These are phyloP conservation scores for Trematomus bernacchii DNA, from an alignment of 2,797 vertebrate genomes.

Conservation along the genomic window DNA sequence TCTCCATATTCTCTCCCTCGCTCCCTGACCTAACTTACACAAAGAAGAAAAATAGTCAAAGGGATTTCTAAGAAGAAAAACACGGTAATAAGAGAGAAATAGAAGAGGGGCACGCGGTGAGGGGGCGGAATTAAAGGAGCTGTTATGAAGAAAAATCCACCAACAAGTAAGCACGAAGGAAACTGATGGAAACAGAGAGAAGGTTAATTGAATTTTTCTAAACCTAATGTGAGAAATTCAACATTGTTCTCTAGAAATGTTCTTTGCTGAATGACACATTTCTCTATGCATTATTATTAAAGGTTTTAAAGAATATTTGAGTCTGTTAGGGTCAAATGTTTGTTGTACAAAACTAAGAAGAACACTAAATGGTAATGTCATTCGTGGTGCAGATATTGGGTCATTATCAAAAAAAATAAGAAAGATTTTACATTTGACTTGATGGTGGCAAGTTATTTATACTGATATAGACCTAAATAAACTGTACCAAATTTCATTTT, in stretches of 20 bases:
- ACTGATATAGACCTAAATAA: too few relatives aligned
- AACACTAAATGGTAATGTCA: too few relatives aligned
- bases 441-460: background rate
- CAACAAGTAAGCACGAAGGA: background rate
- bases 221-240: too few relatives aligned
- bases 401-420: background rate
- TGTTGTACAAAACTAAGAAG: too few relatives aligned
- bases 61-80: background rate
- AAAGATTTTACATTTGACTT: background rate
- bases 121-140: background rate
- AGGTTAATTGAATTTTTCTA: background rate
- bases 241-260: too few relatives aligned
- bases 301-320: too few relatives aligned
- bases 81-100: background rate
- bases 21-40: slow-evolving; percentile 7
- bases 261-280: too few relatives aligned
- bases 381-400: too few relatives aligned
- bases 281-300: too few relatives aligned
- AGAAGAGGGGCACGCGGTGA: background rate
- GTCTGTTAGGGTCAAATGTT: too few relatives aligned
- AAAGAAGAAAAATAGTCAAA: background rate
- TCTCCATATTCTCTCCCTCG: slow-evolving; percentile 9
- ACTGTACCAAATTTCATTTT: too few relatives aligned
- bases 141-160: background rate
- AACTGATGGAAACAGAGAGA: background rate